Conservation (phyloP, 2,888 invertebrate species). For the Lasius fuliginosus region DNA sequence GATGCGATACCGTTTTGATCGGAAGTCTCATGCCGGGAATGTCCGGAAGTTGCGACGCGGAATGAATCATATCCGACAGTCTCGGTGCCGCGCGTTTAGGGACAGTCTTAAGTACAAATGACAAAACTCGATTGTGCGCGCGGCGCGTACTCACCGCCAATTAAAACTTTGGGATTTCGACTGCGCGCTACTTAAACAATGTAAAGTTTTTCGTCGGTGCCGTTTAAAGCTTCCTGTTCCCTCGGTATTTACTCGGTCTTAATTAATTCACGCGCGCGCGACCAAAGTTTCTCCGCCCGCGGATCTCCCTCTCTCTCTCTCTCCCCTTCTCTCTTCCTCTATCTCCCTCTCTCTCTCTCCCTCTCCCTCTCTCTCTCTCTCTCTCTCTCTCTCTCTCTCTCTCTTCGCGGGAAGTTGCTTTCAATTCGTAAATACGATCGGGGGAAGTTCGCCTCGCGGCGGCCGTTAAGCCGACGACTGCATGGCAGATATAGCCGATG, state of each 20-base stretch:
- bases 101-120: slow-evolving; percentile 48
- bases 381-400: slow-evolving; percentile 19
- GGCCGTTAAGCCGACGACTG: slow-evolving; percentile 50
- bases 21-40: not conserved
- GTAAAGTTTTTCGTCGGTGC: slow-evolving; percentile 53
- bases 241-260: slow-evolving; percentile 54
- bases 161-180: slow-evolving; percentile 51
- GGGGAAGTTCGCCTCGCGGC: slow-evolving; percentile 46
- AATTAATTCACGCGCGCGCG: slow-evolving; percentile 48
- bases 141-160: slow-evolving; percentile 51
- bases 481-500: slow-evolving; percentile 44
- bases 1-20: not conserved
- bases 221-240: slow-evolving; percentile 53
- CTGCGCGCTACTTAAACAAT: slow-evolving; percentile 55
- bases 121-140: slow-evolving; percentile 50
- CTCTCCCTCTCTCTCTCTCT: not conserved
- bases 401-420: slow-evolving; percentile 31
- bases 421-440: slow-evolving; percentile 57
- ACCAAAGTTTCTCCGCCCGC: slow-evolving; percentile 33
- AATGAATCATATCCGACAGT: slow-evolving; percentile 18
- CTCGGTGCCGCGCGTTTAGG: slow-evolving; percentile 22
- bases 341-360: slow-evolving; percentile 10
- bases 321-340: not conserved
- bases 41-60: slow-evolving; percentile 28
- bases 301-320: not conserved